phyloP scores from a whole-genome alignment of 1,140 invertebrate genomes.

The Drosophila ercepeae region DNA sequence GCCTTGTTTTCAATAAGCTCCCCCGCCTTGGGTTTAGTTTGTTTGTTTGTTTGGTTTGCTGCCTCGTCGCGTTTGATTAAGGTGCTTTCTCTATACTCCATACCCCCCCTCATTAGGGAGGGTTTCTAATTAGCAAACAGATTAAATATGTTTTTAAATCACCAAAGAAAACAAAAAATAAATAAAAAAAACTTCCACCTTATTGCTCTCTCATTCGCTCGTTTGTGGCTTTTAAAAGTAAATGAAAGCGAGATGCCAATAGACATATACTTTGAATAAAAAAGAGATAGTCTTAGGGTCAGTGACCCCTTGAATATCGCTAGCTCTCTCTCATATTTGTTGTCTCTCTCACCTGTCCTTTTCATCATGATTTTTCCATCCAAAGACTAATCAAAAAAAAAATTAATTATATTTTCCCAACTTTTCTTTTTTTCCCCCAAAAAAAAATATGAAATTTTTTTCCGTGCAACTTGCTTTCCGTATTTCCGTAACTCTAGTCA shows the following conservation, averaged over 20 bases:
- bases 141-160: not conserved
- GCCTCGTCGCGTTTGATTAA: not conserved
- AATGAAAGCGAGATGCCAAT: not conserved
- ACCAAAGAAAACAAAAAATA: too few relatives aligned
- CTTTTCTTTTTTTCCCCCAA: conserved; percentile 60
- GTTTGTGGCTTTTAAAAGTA: not conserved
- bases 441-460: not conserved
- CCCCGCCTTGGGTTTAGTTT: conserved; percentile 6
- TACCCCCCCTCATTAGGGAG: not conserved
- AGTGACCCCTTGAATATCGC: not conserved
- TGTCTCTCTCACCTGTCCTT: conserved; percentile 8
- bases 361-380: conserved; percentile 24
- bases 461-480: conserved; percentile 41
- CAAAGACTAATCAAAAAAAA: conserved; percentile 28
- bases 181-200: too few relatives aligned
- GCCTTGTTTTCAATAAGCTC: conserved; percentile 1
- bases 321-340: not conserved
- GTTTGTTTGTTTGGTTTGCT: conserved; percentile 14
- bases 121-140: not conserved
- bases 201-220: not conserved
- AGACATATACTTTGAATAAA: not conserved
- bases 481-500: conserved; percentile 53
- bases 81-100: not conserved
- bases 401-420: conserved; percentile 71
- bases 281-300: not conserved